These are phyloP conservation scores for Dendrolimus kikuchii DNA, from an alignment of 1,140 invertebrate genomes.

Conservation along the genomic window DNA sequence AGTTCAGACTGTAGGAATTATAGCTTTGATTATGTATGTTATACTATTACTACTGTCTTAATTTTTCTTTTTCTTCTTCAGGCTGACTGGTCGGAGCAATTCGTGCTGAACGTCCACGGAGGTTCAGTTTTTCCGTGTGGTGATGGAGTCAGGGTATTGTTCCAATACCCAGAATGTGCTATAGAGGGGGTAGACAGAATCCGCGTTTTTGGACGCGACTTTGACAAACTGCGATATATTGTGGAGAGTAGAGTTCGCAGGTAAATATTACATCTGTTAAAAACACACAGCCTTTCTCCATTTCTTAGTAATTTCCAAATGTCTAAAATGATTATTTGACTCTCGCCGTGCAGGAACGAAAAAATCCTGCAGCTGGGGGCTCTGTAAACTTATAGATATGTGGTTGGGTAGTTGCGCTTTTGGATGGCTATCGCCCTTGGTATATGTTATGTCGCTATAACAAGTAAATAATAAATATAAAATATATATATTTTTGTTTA, in stretches of 20 bases:
- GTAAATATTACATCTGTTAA: conserved; percentile 17
- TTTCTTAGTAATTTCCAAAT: too few species aligned
- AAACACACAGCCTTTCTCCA: too few species aligned
- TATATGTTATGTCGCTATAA: too few species aligned
- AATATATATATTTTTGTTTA: too few species aligned
- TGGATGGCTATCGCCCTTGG: too few species aligned
- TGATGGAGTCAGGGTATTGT: conserved; percentile 80
- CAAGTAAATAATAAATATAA: too few species aligned
- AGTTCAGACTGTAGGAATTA: too few species aligned
- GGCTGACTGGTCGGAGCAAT: conserved; percentile 87
- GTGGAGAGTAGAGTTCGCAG: conserved; percentile 75
- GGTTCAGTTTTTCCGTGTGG: conserved; percentile 86
- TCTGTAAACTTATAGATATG: too few species aligned
- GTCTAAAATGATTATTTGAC: too few species aligned
- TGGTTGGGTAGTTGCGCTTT: too few species aligned
- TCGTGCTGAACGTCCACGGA: conserved; percentile 86
- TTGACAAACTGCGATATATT: conserved; percentile 74
- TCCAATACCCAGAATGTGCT: conserved; percentile 87
- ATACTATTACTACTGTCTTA: neutral
- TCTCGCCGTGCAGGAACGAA: too few species aligned
- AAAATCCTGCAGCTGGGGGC: too few species aligned
- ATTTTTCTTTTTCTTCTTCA: conserved; percentile 30
- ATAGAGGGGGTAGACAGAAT: conserved; percentile 81
- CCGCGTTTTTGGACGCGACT: conserved; percentile 79
- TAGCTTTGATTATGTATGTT: neutral